Evolutionary conservation across 2,888 invertebrate species (phyloP), one percentile per base, ranked within the genome.

Genomic region (Trichopria drosophilae): DNA sequence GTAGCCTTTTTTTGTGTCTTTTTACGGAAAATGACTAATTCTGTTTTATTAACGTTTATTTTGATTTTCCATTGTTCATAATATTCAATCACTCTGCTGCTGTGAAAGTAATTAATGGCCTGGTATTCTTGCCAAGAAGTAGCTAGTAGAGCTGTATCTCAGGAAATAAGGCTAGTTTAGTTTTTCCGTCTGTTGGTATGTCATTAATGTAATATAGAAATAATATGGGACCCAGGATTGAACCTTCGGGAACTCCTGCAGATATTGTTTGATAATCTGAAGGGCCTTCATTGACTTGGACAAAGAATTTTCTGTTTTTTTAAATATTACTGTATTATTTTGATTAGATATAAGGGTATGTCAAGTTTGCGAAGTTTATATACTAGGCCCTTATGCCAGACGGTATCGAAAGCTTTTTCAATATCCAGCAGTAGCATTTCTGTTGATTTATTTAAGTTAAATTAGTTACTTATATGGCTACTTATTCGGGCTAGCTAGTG

Each of bases 61-160:
- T 46, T 37, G 12, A 45, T 36, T 28, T 37, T 45, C 45, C 37
- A 45, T 18, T 28, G 28, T 4, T 37, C 9, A 18, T 20, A 46
- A 13, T 29, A 46, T 15, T 31, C n/a, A 10, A 12, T 6, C 3
- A 46, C 3, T 6, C 1, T 3, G 5, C 39, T 2, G 1, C 29
- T 4, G 9, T 46, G 37, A 15, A 46, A 13, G 3, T 12, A 13
- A 6, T 32, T 2, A 1, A 12, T 18, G 12, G 42, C 42, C 2
- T 2, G 19, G 5, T 28, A 19, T 16, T 19, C 18, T 7, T 15
- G 9, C 35, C 44, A 44, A 2, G 35, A 44, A 2, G 24, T 2
- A 2, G 6, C 12, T 10, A 26, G 28, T 9, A 44, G 12, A 15
- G 35, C 44, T 6, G 37, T 29, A 10, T 45, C 19, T 45, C 36